Evolutionary conservation across 2,797 vertebrate genomes (phyloP), one percentile per base, ranked within the genome.

Genomic region (Clarias fuscus): DNA sequence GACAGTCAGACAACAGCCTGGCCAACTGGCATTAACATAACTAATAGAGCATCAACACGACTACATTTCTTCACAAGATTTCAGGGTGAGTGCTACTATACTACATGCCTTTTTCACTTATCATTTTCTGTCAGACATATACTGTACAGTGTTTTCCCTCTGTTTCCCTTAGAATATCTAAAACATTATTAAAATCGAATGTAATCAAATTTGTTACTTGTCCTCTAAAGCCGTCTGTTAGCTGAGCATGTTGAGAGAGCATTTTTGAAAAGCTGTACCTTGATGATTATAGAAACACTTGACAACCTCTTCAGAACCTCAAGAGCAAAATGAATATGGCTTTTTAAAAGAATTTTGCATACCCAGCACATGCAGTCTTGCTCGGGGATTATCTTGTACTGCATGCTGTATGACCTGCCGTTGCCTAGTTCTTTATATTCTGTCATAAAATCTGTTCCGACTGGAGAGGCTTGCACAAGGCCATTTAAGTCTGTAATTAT

Each of bases 1-100:
- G 67, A 92, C 86, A 88, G 90, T 89, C 89, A 89, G 87, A 91
- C 89, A 86, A 87, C 87, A 75, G 56, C 83, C 82, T 84, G 86
- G 77, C 87, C 80, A 84, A 85, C 30, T 48, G 33, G 83, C 59
- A 37, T 37, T 70, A 70, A 87, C 64, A 70, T 17, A 62, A 40
- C 82, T 59, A 48, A 78, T 43, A 43, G n/a, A 37, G 85, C 67
- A 33, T 61, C 84, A 22, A 4, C 62, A 82, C n/a, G 6, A 24
- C 33, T 0, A 27, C 59, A 53, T 40, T 68, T 81, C 75, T 43
- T 40, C 73, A 61, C 27, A 33, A 27, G 75, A 84, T 86, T 37
- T 43, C 48, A 72, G 24, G 88, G 88, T 90, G 83, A 87, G 90
- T 88, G 65, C 27, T 73, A 67, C 14, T 17, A 3, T 15, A 37